These are phyloP conservation scores for Eupeodes corollae DNA, from an alignment of 1,140 invertebrate species.

Conservation along the genomic window DNA sequence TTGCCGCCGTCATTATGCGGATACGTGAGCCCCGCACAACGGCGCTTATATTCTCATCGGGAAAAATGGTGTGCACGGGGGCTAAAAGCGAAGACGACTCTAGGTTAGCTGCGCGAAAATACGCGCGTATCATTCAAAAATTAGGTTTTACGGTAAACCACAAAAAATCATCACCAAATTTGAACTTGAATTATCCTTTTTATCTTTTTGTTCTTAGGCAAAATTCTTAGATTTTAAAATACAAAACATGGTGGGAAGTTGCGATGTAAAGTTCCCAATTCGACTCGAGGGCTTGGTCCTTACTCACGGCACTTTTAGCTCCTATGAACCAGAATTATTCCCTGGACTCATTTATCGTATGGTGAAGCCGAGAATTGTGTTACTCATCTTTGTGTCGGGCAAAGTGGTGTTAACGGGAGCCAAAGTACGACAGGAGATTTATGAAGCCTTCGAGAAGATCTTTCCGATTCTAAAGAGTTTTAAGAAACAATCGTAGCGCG, in stretches of 20 bases:
- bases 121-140: conserved; percentile 98
- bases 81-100: conserved; percentile 99
- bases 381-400: conserved; percentile 98
- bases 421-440: conserved; percentile 95
- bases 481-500: conserved; percentile 67
- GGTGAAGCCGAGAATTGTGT: conserved; percentile 97
- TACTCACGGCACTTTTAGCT: conserved; percentile 95
- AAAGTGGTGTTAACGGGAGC: conserved; percentile 98
- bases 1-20: conserved; percentile 99
- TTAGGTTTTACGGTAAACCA: conserved; percentile 76
- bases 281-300: conserved; percentile 92
- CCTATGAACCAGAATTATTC: conserved; percentile 89
- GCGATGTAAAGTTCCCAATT: conserved; percentile 99
- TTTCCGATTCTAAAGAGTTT: conserved; percentile 99
- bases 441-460: conserved; percentile 99
- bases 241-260: conserved; percentile 99
- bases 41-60: conserved; percentile 97
- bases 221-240: conserved; percentile 99
- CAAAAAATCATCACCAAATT: neutral
- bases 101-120: conserved; percentile 91
- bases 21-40: conserved; percentile 97
- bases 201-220: conserved; percentile 47
- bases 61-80: conserved; percentile 99
- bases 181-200: neutral
- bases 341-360: conserved; percentile 98